Conservation (phyloP, 2,888 invertebrate species). For the Andricus curvator region DNA sequence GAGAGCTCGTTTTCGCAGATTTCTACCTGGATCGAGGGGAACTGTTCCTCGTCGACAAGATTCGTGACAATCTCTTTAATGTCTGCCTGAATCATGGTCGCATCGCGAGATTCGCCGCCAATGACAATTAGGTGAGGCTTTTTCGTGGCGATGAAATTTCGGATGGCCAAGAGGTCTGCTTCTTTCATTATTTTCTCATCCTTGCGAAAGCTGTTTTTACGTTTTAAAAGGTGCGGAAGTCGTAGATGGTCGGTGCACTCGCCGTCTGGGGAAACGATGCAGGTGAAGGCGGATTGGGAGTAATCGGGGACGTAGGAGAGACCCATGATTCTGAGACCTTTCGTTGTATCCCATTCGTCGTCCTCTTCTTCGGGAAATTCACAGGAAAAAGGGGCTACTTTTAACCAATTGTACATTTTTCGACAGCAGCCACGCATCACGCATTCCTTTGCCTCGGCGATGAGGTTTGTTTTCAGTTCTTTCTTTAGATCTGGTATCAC, state of each 20-base stretch:
- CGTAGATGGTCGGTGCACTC: conserved; percentile 95
- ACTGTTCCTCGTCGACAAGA: conserved; percentile 90
- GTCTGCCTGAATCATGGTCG: conserved; percentile 89
- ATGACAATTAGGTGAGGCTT: conserved; percentile 96
- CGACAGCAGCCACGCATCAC: conserved; percentile 91
- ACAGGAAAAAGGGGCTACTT: conserved; percentile 90
- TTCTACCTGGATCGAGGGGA: conserved; percentile 92
- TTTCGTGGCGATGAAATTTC: conserved; percentile 91
- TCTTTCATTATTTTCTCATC: conserved; percentile 85
- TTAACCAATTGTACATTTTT: conserved; percentile 94
- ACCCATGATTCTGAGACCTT: conserved; percentile 92
- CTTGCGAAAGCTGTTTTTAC: conserved; percentile 86
- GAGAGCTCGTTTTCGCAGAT: conserved; percentile 96
- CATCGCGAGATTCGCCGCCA: conserved; percentile 94
- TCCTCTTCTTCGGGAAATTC: conserved; percentile 90
- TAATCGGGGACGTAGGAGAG: conserved; percentile 93
- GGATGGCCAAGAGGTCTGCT: conserved; percentile 84
- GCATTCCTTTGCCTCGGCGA: conserved; percentile 92
- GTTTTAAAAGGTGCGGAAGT: conserved; percentile 90
- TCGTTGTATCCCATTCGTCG: conserved; percentile 93
- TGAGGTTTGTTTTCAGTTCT: conserved; percentile 88
- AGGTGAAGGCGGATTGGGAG: conserved; percentile 92
- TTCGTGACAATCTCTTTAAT: conserved; percentile 87
- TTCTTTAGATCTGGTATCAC: conserved; percentile 93
- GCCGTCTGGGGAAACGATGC: conserved; percentile 92